Base-by-base conservation (phyloP, 2,888 invertebrate genomes). In the Tricholauxania praeusta region DNA sequence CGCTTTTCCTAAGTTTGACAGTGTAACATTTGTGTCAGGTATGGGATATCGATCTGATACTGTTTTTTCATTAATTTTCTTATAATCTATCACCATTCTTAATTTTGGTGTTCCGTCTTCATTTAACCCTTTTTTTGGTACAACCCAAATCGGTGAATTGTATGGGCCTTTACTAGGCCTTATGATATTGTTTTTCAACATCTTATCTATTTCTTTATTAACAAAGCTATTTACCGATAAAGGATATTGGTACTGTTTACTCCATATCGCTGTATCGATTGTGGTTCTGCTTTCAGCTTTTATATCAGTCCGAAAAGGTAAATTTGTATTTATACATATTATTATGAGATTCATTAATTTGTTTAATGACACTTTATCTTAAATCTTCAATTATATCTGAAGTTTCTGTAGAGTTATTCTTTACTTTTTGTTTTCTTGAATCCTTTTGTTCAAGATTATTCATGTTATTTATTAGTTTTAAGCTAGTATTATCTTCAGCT, bases 221-320 rank as follows among this genome's bases (percentile, higher is more conserved):
- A 67, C 67, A 32, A 67, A 67, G 3, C 15, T 7, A 39, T 55
- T 67, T 3, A 15, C 15, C 47, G 53, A 53, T 15, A 55, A n/a
- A 1, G 67, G 67, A 28, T 69, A 69, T 15, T 60, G 69, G 28
- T 69, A 69, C 28, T 69, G 69, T 22, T 69, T 59, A n/a, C 69
- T 69, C 60, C 60, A 69, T 60, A 69, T 49, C n/a, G 69, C 49
- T 5, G 69, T 49, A 12, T 69, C 60, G 1, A 53, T 19, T 10
- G 53, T 53, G 10, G 53, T 53, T n/a, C 53, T 53, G 3, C 12
- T 53, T 14, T n/a, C 53, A 15, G 53, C 53, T n/a, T 6, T 53
- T 3, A 53, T n/a, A 17, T 53, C n/a, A 8, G 39, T 39, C 5
- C 39, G 6, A 10, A 39, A 2, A 8, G 6, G 39, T 39, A 39